Evolutionary conservation across 1,140 invertebrate genomes (phyloP), one percentile per base, ranked within the genome.

Genomic region (Cardiocondyla obscurior): DNA sequence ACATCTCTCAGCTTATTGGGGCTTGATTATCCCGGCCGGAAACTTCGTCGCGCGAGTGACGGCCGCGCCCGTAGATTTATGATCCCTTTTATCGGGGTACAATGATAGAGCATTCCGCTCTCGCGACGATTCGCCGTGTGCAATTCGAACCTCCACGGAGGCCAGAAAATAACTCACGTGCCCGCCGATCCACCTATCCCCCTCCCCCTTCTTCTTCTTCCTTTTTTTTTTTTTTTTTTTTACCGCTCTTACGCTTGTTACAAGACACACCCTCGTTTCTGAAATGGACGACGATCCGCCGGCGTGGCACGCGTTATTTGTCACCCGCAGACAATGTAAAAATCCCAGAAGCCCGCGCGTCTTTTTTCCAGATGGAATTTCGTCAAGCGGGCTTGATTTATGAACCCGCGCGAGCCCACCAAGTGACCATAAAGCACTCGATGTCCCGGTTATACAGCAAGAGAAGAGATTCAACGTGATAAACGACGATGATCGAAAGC

Each of bases 1-100:
- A 79, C 33, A 62, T 76, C 72, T 44, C 72, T 62, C 28, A 30
- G 49, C 60, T 79, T 22, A 69, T 79, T 53, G 62, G 33, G n/a
- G 74, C 12, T 74, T 36, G 62, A 79, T 79, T 79, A 79, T 79
- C 74, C 55, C 55, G 33, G 62, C 62, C 62, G 74, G 46, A 79
- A 69, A 79, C 46, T 79, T 42, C 46, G 36, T 79, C 74, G 46
- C 46, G 62, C 74, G 46, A 64, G 30, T 83, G 85, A 53, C 65
- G 85, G 83, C 76, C 79, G 81, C 85, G 25, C 58, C 67, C 79
- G 82, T 60, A 85, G 81, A 88, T 87, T 88, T 87, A 88, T 88
- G 85, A 85, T 84, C 83, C n/a, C 39, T 62, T 67, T 72, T 51
- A 67, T 60, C 73, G 79, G 76, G 83, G 81, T 62, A 81, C 46